These are phyloP conservation scores for Staurois parvus DNA, from an alignment of 2,797 vertebrate genomes.

Conservation along the genomic window DNA sequence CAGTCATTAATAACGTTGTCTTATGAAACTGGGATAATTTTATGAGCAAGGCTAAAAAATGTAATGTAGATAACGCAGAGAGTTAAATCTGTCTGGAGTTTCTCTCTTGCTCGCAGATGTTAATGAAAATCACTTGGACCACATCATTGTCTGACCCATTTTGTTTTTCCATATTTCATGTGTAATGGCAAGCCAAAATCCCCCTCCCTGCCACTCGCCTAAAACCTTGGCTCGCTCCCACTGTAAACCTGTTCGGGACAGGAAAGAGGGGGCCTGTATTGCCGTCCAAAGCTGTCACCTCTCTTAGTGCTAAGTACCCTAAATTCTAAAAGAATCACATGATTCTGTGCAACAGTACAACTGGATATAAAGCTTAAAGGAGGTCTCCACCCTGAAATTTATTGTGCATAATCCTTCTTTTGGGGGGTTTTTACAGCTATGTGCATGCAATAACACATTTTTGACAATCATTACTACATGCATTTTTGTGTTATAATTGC, in stretches of 20 bases:
- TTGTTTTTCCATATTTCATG: not conserved
- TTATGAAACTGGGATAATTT: not conserved
- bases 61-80: not conserved
- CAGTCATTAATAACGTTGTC: no score
- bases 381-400: no score
- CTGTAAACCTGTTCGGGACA: conserved; percentile 21
- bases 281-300: not conserved
- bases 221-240: conserved; percentile 13
- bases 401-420: no score
- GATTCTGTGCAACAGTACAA: not conserved
- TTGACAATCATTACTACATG: no score
- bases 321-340: not conserved
- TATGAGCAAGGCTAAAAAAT: not conserved
- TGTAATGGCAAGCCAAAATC: conserved; percentile 9
- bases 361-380: not conserved
- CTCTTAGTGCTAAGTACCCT: conserved; percentile 11
- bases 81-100: not conserved
- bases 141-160: not conserved
- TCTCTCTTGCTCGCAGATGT: not conserved
- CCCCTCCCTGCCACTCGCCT: not conserved
- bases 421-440: no score
- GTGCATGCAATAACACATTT: no score
- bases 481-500: no score
- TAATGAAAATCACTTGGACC: not conserved
- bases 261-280: not conserved